These are phyloP conservation scores for Dasypus novemcinctus DNA, from an alignment of 2,113 vertebrate species.

Conservation along the genomic window DNA sequence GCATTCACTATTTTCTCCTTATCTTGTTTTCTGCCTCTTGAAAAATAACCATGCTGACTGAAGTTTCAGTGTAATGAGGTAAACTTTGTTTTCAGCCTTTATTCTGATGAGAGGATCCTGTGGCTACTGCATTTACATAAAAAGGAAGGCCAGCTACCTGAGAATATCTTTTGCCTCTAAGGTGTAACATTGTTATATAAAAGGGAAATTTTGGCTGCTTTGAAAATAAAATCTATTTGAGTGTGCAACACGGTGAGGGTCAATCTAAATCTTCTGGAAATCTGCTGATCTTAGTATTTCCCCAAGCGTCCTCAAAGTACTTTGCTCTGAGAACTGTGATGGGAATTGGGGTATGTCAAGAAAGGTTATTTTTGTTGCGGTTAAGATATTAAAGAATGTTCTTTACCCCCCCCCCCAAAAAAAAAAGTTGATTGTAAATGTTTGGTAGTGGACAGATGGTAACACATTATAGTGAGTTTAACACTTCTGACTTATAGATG, in stretches of 20 bases:
- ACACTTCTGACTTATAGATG: too few species aligned
- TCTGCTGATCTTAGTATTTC: constrained; percentile 65
- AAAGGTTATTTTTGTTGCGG: constrained; percentile 41
- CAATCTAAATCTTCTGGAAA: constrained; percentile 67
- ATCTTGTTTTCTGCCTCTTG: background rate
- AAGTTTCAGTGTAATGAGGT: constrained; percentile 18
- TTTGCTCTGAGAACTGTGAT: constrained; percentile 33
- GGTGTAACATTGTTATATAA: constrained; percentile 1
- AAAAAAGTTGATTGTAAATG: too few species aligned
- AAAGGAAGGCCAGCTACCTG: background rate
- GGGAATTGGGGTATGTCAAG: constrained; percentile 41
- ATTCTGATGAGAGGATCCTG: constrained; percentile 8
- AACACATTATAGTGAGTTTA: too few species aligned
- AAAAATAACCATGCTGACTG: constrained; percentile 32
- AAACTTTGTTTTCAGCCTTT: constrained; percentile 5
- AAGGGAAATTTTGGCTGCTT: constrained; percentile 35
- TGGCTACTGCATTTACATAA: background rate
- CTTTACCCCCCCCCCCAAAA: too few species aligned
- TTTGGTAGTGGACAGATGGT: too few species aligned
- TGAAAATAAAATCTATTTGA: constrained; percentile 53
- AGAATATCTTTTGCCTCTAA: constrained; percentile 10
- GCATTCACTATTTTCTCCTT: constrained; percentile 14
- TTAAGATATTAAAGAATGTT: constrained; percentile 31
- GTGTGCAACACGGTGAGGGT: constrained; percentile 28
- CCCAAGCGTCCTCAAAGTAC: constrained; percentile 36